A percentile compares a stretch with the other conserved stretches of the same genome.
Conservation (phyloP, 2,888 invertebrate genomes). For the Drosophila niveifrons region DNA sequence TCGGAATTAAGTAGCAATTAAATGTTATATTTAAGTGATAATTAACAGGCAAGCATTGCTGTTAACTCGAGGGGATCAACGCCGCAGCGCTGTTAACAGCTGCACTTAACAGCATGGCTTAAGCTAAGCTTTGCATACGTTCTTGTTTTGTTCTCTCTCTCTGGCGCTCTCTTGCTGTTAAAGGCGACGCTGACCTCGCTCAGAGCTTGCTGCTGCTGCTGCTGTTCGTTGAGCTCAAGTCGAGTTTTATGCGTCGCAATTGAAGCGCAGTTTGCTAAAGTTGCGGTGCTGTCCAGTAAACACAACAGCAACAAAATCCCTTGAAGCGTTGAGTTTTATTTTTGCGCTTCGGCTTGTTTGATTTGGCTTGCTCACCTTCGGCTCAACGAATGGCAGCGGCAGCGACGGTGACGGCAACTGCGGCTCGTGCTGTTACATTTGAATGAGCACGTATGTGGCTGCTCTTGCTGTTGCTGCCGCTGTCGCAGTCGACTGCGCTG, state of each 20-base stretch:
- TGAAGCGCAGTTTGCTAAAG: conserved; percentile 64
- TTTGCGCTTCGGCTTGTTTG: conserved; percentile 71
- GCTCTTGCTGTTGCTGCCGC: conserved; percentile 33
- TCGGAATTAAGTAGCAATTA: conserved; percentile 23
- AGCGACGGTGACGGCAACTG: conserved; percentile 15
- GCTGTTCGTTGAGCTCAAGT: conserved; percentile 45
- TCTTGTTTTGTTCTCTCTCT: conserved; percentile 3
- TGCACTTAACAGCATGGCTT: conserved; percentile 16
- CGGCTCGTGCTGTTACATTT: conserved; percentile 78
- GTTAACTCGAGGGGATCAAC: conserved; percentile 6
- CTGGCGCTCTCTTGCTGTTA: conserved; percentile 11
- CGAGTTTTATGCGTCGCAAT: conserved; percentile 64
- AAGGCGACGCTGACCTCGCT: conserved; percentile 45
- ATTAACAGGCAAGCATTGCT: conserved; percentile 27
- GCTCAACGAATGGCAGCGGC: conserved; percentile 60
- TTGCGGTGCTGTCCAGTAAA: conserved; percentile 35
- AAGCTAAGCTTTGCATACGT: conserved; percentile 42
- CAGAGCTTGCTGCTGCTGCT: conserved; percentile 34
- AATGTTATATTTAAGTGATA: conserved; percentile 15
- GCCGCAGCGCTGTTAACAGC: conserved; percentile 20
- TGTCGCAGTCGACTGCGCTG: conserved; percentile 30
- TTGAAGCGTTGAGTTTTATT: conserved; percentile 68
- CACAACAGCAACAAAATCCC: conserved; percentile 62
- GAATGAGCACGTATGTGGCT: conserved; percentile 72
- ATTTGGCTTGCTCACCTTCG: conserved; percentile 74